Evolutionary conservation across 2,797 vertebrate species (phyloP), one percentile per base, ranked within the genome.

Genomic region (Dallia pectoralis): DNA sequence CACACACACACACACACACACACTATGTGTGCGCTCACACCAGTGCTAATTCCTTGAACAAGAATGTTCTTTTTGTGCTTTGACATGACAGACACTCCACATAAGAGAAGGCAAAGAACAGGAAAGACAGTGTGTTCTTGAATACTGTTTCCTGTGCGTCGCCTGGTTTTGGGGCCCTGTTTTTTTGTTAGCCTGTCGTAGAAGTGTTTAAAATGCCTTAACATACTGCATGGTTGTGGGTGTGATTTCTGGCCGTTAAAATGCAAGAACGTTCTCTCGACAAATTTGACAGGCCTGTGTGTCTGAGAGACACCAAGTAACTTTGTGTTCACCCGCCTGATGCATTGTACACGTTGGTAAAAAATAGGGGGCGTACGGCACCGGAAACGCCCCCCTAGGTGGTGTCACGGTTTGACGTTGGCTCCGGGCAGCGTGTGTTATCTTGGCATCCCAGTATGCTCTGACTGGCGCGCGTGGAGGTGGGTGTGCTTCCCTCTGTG

Each of bases 391-490:
- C n/a, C 30, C 29, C n/a, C n/a, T 44, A 14, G 65, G 65, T 44
- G n/a, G n/a, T 67, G 65, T 44, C 33, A 40, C n/a, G 64, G 32
- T 67, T 44, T 27, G 11, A 19, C n/a, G 36, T n/a, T 68, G 67
- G 15, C 67, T 3, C 12, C 49, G 44, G 25, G 67, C 25, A 44
- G 22, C 48, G 67, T 49, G 67, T 49, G 67, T 49, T 27, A 68
- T 68, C 44, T 47, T 48, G 25, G 44, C 16, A 68, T 29, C 4
- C 67, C 44, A 49, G 59, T n/a, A 30, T n/a, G 6, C 19, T 59
- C 19, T 1, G 48, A 25, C 25, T 71, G 56, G 44, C 33, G 11
- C 22, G 0, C 22, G 53, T 25, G 11, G n/a, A 22, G 8, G 16
- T 11, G n/a, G 22, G 22, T 25, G 6, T 30, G 19, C 36, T 22